phyloP scores from a whole-genome alignment of 2,113 vertebrate species.

The Tachycineta bicolor region DNA sequence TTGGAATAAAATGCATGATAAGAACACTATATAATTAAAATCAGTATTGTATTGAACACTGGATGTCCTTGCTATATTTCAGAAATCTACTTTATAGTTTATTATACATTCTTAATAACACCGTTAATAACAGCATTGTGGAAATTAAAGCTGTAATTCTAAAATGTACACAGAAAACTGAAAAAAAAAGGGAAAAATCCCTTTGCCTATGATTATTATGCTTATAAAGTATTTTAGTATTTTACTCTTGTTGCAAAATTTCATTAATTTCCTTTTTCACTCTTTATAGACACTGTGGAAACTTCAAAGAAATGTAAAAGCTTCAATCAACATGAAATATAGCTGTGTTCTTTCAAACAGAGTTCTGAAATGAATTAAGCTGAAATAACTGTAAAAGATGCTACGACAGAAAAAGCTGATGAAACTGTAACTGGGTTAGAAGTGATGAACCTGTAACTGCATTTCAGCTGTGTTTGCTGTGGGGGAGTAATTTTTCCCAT shows the following conservation, averaged over 20 bases:
- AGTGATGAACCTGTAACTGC: background rate
- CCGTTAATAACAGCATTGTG: background rate
- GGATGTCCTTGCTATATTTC: background rate
- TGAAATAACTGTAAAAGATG: background rate
- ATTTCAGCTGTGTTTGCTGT: background rate
- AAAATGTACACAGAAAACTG: background rate
- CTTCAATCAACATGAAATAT: background rate
- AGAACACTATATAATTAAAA: background rate
- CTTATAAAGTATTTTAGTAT: background rate
- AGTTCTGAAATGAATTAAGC: slow-evolving; percentile 3
- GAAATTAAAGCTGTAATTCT: background rate
- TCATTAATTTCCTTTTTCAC: background rate
- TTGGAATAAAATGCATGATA: background rate
- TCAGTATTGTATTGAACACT: background rate
- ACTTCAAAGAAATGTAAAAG: background rate
- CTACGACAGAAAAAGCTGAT: background rate
- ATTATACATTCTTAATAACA: background rate
- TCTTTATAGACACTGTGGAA: background rate
- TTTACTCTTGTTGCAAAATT: background rate
- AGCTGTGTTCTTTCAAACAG: background rate
- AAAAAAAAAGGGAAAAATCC: background rate
- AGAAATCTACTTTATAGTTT: background rate
- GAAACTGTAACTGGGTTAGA: background rate
- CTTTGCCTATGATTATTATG: background rate
- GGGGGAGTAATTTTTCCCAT: background rate